A percentile compares a stretch with the other conserved stretches of the same genome.
Conservation (phyloP, 1,140 invertebrate genomes). For the Temnothorax nylanderi region DNA sequence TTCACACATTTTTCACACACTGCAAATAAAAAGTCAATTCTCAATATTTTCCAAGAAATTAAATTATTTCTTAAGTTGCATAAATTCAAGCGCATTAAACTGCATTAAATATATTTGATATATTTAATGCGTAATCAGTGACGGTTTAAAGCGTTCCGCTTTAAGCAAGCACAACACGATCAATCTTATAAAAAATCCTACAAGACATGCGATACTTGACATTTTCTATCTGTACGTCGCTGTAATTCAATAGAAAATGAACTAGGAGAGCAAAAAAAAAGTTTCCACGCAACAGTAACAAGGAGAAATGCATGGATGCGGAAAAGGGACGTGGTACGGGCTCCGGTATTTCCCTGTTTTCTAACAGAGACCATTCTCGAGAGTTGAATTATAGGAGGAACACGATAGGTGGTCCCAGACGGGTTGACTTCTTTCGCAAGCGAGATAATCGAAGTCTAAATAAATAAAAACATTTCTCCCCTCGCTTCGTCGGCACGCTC, state of each 20-base stretch:
- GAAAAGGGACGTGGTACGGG: conserved; percentile 54
- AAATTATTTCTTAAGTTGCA: not conserved
- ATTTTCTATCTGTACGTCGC: not conserved
- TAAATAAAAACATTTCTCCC: conserved; percentile 77
- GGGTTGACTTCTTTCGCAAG: conserved; percentile 74
- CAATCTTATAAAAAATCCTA: not conserved
- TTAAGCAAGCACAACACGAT: not conserved
- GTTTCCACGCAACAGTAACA: conserved; percentile 13
- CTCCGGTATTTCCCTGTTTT: conserved; percentile 73
- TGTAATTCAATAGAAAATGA: conserved; percentile 34
- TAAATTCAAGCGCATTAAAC: not conserved
- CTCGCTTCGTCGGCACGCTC: conserved; percentile 53
- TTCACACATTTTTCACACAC: not conserved
- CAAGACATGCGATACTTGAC: not conserved
- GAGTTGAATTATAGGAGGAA: conserved; percentile 79
- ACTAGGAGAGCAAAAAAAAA: not conserved
- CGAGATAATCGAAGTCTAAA: conserved; percentile 82
- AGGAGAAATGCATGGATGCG: conserved; percentile 52
- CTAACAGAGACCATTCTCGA: conserved; percentile 75
- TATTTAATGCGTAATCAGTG: not conserved
- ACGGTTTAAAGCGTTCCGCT: not conserved
- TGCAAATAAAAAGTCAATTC: conserved; percentile 15
- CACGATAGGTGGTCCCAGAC: conserved; percentile 79
- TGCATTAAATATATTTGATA: not conserved
- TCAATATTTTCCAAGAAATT: not conserved